These are phyloP conservation scores for Apis florea DNA, from an alignment of 1,140 invertebrate species.

Conservation along the genomic window DNA sequence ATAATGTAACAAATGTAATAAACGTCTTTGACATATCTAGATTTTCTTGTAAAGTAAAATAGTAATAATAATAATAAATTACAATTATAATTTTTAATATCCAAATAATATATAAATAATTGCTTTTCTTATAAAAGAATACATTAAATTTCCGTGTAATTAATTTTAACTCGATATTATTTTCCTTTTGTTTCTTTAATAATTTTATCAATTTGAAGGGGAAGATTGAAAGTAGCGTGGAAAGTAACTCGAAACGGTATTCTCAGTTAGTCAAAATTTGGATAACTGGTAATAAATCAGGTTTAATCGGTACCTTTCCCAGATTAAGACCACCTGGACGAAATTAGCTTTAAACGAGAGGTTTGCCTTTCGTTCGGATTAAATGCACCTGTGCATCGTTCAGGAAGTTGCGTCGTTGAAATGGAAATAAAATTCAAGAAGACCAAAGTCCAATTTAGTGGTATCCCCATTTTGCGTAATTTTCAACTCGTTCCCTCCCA, in stretches of 20 bases:
- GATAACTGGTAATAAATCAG: background rate
- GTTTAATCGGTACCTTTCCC: background rate
- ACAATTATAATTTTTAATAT: too few relatives aligned
- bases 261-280: background rate
- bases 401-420: background rate
- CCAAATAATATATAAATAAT: too few relatives aligned
- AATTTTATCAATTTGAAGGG: background rate
- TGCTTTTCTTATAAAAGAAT: too few relatives aligned
- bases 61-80: too few relatives aligned
- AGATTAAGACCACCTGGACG: conserved; percentile 13
- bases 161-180: too few relatives aligned
- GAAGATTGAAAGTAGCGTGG: too few relatives aligned
- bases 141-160: too few relatives aligned
- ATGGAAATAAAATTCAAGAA: conserved; percentile 11
- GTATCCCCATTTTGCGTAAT: conserved; percentile 6
- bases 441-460: background rate
- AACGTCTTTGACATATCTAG: too few relatives aligned
- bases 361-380: conserved; percentile 17
- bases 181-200: too few relatives aligned
- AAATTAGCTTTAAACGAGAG: conserved; percentile 4
- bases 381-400: conserved; percentile 8
- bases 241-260: background rate
- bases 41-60: too few relatives aligned
- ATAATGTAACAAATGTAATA: too few relatives aligned
- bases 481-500: background rate